Percentiles rank a stretch among this genome's conserved stretches.
phyloP scores from a whole-genome alignment of 2,888 invertebrate genomes.

The Deroplatys truncata region DNA sequence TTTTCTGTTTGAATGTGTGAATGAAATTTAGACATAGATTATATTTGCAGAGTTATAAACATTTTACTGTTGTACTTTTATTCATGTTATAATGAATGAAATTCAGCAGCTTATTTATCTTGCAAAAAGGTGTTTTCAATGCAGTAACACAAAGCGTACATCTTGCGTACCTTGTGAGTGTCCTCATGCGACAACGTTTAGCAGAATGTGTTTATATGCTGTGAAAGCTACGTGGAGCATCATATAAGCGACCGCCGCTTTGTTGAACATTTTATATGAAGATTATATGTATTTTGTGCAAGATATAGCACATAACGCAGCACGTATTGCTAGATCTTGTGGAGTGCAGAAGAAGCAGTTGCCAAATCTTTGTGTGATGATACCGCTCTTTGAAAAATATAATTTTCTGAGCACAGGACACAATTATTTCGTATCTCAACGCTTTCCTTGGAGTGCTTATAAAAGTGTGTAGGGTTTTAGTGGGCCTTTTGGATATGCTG shows the following conservation, averaged over 20 bases:
- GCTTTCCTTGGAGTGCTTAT: neutral
- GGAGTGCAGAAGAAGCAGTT: neutral
- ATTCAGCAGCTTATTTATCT: no score
- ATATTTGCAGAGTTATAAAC: no score
- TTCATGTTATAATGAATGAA: no score
- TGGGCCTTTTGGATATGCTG: conserved; percentile 2
- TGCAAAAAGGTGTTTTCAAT: no score
- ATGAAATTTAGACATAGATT: no score
- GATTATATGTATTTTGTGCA: no score
- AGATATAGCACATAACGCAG: neutral
- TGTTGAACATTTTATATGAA: no score
- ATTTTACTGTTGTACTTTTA: no score
- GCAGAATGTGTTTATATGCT: neutral
- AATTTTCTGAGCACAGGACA: neutral
- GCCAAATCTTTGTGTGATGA: neutral
- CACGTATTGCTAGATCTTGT: neutral
- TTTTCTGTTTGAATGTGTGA: no score
- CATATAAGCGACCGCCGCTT: no score
- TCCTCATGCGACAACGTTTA: neutral
- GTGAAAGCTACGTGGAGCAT: no score
- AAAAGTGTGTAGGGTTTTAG: neutral
- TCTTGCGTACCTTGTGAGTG: neutral
- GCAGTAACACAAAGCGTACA: neutral
- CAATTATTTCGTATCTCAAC: neutral
- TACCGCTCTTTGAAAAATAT: neutral